These are phyloP conservation scores for Tiliacea citrago DNA, from an alignment of 2,888 invertebrate species.

Conservation along the genomic window DNA sequence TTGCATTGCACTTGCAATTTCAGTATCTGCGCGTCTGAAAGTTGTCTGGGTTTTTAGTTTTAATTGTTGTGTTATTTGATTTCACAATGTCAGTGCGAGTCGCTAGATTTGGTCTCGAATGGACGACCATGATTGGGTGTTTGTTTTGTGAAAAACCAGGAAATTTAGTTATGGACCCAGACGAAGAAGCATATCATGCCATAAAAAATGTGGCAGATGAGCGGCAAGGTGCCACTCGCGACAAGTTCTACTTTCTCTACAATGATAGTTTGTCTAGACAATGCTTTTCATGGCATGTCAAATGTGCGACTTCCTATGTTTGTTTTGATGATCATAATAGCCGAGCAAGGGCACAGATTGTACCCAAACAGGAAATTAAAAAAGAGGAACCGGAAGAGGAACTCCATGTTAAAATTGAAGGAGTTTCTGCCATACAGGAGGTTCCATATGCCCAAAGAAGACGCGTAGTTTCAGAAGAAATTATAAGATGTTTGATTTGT, in stretches of 20 bases:
- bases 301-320: conserved; percentile 31
- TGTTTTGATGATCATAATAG: background rate
- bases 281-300: conserved; percentile 53
- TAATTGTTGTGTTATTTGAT: background rate
- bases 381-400: conserved; percentile 5
- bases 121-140: conserved; percentile 20
- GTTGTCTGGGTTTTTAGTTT: background rate
- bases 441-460: background rate
- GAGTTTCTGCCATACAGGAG: background rate
- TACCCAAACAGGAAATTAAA: conserved; percentile 1
- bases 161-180: conserved; percentile 32
- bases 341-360: background rate
- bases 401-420: conserved; percentile 4
- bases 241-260: conserved; percentile 45
- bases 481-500: conserved; percentile 39
- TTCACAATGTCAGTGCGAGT: conserved; percentile 5
- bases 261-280: conserved; percentile 32
- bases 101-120: background rate
- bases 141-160: conserved; percentile 49
- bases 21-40: background rate
- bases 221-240: conserved; percentile 37
- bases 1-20: conserved; percentile 53
- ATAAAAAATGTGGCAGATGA: conserved; percentile 36
- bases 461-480: background rate
- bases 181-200: conserved; percentile 19